A percentile compares a stretch with the other conserved stretches of the same genome.
These are phyloP conservation scores for Pseudococcus jackbeardsleyi DNA, from an alignment of 2,888 invertebrate species.

Conservation along the genomic window DNA sequence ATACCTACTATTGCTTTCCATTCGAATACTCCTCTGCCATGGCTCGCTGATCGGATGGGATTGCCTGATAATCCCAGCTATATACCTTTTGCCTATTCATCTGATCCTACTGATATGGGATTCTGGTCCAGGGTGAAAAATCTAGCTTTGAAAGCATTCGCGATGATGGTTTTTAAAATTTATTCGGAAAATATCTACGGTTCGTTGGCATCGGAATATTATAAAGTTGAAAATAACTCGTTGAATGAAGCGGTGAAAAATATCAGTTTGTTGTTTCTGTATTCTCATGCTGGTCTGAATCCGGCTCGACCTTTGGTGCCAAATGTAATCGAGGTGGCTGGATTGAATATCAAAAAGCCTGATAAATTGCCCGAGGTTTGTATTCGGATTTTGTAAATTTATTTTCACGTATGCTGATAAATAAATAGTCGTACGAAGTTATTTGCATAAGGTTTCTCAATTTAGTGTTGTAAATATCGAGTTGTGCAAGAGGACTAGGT, in stretches of 20 bases:
- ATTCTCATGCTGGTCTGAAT: conserved; percentile 58
- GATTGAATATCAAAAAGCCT: conserved; percentile 58
- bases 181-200: too few relatives aligned
- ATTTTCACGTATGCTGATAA: too few relatives aligned
- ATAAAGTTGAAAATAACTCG: too few relatives aligned
- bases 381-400: too few relatives aligned
- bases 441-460: too few relatives aligned
- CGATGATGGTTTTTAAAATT: too few relatives aligned
- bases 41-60: background rate
- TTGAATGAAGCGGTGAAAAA: conserved; percentile 53
- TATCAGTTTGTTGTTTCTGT: conserved; percentile 62
- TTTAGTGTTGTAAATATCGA: too few relatives aligned
- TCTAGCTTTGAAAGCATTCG: too few relatives aligned
- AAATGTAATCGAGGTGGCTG: conserved; percentile 63
- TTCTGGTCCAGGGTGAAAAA: background rate
- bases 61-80: conserved; percentile 42
- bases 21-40: conserved; percentile 26
- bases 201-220: too few relatives aligned
- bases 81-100: background rate
- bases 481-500: too few relatives aligned
- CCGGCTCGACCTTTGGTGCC: conserved; percentile 35
- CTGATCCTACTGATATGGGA: background rate
- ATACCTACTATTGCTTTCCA: conserved; percentile 54
- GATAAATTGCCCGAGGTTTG: background rate
- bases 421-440: too few relatives aligned